Conservation (phyloP, 2,113 vertebrate genomes). For the Silurus asotus region DNA sequence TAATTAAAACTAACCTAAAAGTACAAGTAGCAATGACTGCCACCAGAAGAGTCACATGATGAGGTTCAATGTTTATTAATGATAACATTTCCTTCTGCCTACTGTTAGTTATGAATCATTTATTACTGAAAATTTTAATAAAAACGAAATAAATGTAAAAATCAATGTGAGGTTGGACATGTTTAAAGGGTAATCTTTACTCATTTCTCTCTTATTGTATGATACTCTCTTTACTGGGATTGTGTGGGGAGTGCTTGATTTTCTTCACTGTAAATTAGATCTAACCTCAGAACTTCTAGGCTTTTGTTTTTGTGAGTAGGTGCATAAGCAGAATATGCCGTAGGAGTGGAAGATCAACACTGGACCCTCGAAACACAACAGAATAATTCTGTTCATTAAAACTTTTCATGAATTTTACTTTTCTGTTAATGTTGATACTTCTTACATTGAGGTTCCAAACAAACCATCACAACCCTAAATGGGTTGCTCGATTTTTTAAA, state of each 20-base stretch:
- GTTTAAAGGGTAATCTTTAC: neutral
- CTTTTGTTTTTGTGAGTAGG: neutral
- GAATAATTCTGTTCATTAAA: neutral
- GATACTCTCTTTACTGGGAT: neutral
- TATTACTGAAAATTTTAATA: neutral
- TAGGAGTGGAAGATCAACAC: neutral
- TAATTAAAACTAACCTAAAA: neutral
- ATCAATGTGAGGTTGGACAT: neutral
- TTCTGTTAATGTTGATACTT: neutral
- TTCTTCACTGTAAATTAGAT: neutral
- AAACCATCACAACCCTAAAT: neutral
- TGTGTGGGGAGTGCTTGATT: neutral
- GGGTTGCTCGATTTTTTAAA: neutral
- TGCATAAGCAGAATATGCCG: neutral
- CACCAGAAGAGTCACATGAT: neutral
- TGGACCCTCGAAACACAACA: neutral
- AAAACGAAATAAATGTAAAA: neutral
- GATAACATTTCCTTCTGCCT: neutral
- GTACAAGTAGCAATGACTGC: neutral
- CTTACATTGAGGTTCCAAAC: neutral
- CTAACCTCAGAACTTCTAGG: neutral
- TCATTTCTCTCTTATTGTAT: neutral
- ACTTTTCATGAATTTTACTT: neutral
- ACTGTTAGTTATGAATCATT: neutral
- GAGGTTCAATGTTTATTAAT: neutral